Evolutionary conservation across 2,797 vertebrate species (phyloP).

Genomic region (Loriculus beryllinus): DNA sequence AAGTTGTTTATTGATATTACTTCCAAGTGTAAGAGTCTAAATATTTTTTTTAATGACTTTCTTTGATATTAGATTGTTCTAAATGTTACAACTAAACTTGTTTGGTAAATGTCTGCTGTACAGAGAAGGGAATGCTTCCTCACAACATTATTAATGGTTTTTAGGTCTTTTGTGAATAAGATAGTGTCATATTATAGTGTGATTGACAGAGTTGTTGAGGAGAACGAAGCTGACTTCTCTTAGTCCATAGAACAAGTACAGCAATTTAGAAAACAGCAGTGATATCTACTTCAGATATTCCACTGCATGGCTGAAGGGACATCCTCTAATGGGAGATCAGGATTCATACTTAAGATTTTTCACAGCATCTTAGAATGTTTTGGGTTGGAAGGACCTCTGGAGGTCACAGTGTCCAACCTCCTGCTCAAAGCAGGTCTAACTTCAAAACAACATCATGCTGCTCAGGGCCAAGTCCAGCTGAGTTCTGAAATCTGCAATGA

Average conservation of each 20-base stretch:
- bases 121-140: not conserved
- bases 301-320: not conserved
- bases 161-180: not conserved
- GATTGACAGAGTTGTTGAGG: not conserved
- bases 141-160: not conserved
- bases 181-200: not conserved
- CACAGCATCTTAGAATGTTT: not conserved
- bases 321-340: not conserved
- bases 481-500: not conserved
- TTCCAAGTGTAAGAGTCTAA: not conserved
- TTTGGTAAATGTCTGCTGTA: not conserved
- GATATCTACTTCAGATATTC: not conserved
- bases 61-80: not conserved
- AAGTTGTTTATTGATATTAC: not conserved
- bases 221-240: not conserved
- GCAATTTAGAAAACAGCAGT: not conserved
- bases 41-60: not conserved
- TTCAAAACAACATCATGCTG: slow-evolving; percentile 14
- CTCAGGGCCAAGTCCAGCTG: slow-evolving; percentile 14
- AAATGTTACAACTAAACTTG: not conserved
- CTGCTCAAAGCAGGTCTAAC: slow-evolving; percentile 35
- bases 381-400: slow-evolving; percentile 43
- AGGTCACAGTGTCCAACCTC: slow-evolving; percentile 11
- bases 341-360: not conserved
- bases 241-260: not conserved